Evolutionary conservation across 2,888 invertebrate species (phyloP).

Genomic region (Dynastes tityus): DNA sequence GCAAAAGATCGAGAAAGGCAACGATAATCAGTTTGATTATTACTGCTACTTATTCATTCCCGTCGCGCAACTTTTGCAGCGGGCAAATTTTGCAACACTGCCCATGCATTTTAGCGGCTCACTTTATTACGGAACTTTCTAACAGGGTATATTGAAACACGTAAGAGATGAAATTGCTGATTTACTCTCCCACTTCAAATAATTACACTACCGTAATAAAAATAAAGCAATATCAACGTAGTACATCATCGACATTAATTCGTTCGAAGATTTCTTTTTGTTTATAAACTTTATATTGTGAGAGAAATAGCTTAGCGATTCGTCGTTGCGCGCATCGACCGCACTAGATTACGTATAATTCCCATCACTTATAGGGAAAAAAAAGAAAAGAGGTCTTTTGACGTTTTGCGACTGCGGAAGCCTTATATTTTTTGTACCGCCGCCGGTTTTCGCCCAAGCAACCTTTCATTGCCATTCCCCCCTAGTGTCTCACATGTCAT

Average conservation of each 20-base stretch:
- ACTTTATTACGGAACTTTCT: no score
- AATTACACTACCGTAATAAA: no score
- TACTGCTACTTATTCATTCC: no score
- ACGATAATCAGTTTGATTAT: no score
- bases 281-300: constrained; percentile 40
- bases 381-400: constrained; percentile 54
- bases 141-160: no score
- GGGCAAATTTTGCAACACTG: no score
- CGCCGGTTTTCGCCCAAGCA: constrained; percentile 56
- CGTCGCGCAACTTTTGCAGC: no score
- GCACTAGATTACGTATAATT: constrained; percentile 57
- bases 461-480: constrained; percentile 58
- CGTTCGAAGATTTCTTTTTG: constrained; percentile 9
- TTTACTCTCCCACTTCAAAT: no score
- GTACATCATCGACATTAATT: neutral
- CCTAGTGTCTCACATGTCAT: constrained; percentile 59
- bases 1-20: no score
- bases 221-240: no score
- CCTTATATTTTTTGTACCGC: constrained; percentile 57
- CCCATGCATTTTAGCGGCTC: no score
- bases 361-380: constrained; percentile 55
- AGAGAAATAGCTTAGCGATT: constrained; percentile 36
- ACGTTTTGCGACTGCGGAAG: constrained; percentile 56
- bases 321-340: constrained; percentile 46
- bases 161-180: no score